Percentiles rank a stretch among this genome's conserved stretches.
These are phyloP conservation scores for Heliconius hortense DNA, from an alignment of 2,888 invertebrate genomes.

Conservation along the genomic window DNA sequence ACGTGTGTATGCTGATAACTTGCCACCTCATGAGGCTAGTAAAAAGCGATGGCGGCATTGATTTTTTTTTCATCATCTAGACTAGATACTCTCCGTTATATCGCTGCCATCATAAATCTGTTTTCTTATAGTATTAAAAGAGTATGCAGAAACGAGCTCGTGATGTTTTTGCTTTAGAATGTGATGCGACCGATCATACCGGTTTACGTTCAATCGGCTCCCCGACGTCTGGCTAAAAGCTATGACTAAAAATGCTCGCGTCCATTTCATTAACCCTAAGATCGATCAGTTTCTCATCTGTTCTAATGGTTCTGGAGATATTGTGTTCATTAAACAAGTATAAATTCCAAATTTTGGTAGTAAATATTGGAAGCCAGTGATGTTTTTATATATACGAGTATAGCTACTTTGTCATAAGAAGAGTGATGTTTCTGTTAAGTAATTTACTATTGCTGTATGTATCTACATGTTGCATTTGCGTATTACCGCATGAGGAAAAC, in stretches of 20 bases:
- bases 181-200: constrained; percentile 68
- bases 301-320: constrained; percentile 30
- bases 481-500: constrained; percentile 2
- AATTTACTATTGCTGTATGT: neutral
- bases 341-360: neutral
- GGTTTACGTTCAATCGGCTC: constrained; percentile 71
- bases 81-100: constrained; percentile 34
- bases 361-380: neutral
- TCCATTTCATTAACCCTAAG: constrained; percentile 62
- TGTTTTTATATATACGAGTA: neutral
- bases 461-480: neutral
- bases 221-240: constrained; percentile 67
- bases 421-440: neutral
- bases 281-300: constrained; percentile 49
- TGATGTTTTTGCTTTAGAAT: constrained; percentile 56
- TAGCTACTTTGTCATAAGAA: neutral
- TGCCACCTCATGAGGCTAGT: neutral
- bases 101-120: constrained; percentile 37
- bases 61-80: constrained; percentile 29
- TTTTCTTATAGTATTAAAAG: constrained; percentile 36
- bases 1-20: constrained; percentile 3
- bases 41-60: constrained; percentile 17
- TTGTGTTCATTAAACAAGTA: neutral
- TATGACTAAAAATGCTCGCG: constrained; percentile 61
- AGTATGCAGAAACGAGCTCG: constrained; percentile 44